phyloP scores from a whole-genome alignment of 2,888 invertebrate species.

The Cephus spinipes region DNA sequence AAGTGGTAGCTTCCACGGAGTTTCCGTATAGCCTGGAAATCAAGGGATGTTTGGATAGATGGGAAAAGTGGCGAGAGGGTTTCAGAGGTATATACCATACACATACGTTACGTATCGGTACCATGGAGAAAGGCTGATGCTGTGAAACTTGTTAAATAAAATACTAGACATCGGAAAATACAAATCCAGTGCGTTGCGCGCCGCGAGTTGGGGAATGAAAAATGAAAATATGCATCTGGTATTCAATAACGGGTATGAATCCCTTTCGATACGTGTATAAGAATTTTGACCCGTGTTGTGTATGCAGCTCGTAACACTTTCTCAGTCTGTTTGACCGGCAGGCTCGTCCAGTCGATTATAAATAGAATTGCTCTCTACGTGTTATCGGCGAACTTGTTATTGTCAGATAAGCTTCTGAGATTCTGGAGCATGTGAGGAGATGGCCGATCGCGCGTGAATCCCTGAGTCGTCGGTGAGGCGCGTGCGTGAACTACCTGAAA shows the following conservation, averaged over 20 bases:
- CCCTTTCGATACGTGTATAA: neutral
- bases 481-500: neutral
- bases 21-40: neutral
- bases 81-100: neutral
- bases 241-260: neutral
- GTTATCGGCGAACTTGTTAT: neutral
- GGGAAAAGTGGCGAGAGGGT: neutral
- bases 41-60: neutral
- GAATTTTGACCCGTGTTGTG: neutral
- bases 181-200: neutral
- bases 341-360: neutral
- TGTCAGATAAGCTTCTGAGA: neutral
- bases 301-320: neutral
- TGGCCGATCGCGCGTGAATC: neutral
- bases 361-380: neutral
- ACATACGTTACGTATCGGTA: neutral
- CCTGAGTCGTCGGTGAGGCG: neutral
- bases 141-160: neutral
- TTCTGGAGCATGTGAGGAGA: neutral
- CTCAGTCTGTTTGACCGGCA: neutral
- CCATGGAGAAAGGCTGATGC: neutral
- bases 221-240: neutral
- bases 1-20: neutral
- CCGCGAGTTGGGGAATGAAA: neutral
- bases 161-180: neutral